phyloP scores from a whole-genome alignment of 2,113 vertebrate species.

The Plectropomus leopardus region DNA sequence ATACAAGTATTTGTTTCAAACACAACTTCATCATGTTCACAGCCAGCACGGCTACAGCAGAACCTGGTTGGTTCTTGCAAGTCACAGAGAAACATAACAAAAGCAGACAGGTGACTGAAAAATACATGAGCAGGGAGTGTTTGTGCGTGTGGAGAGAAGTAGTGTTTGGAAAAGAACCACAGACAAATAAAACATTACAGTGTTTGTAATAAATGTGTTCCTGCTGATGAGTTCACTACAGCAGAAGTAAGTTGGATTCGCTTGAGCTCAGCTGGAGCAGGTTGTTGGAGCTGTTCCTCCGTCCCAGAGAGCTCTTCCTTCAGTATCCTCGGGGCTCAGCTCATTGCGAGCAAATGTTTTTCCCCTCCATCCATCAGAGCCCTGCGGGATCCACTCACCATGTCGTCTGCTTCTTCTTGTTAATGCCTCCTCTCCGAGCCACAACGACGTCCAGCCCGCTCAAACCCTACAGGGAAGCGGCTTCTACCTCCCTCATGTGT shows the following conservation, averaged over 20 bases:
- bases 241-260: background rate
- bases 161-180: background rate
- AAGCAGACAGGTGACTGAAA: conserved; percentile 1
- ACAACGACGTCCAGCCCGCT: conserved; percentile 22
- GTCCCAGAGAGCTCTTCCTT: background rate
- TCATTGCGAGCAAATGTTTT: conserved; percentile 30
- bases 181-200: background rate
- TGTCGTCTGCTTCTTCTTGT: conserved; percentile 39
- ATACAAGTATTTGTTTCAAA: no score
- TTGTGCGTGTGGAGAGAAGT: background rate
- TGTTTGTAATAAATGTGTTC: background rate
- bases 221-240: background rate
- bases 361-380: conserved; percentile 53
- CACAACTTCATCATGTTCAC: background rate
- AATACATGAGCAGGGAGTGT: conserved; percentile 7
- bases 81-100: background rate
- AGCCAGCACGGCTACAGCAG: background rate
- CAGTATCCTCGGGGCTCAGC: conserved; percentile 3
- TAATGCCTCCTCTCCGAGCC: conserved; percentile 28
- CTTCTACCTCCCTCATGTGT: conserved; percentile 33
- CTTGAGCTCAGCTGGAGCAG: conserved; percentile 6
- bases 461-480: conserved; percentile 24
- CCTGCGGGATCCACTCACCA: conserved; percentile 47
- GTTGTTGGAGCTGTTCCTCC: background rate
- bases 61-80: background rate